Evolutionary conservation across 2,113 vertebrate genomes (phyloP).

Genomic region (Pardalotus punctatus): DNA sequence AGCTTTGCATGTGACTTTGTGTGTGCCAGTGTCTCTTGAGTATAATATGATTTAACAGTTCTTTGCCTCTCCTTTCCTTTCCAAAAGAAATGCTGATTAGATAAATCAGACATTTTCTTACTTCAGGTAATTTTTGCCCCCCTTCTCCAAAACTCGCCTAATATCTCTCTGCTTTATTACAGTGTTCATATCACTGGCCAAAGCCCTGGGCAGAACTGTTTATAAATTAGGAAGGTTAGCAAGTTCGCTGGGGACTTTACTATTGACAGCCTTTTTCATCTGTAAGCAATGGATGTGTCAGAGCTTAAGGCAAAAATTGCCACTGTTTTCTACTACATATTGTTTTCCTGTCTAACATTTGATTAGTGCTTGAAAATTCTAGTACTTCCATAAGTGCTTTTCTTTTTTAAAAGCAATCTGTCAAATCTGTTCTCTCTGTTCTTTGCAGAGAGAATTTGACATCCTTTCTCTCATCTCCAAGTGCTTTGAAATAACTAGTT

Average conservation of each 20-base stretch:
- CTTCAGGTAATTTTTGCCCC: neutral
- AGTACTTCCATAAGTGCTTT: neutral
- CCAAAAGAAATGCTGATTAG: neutral
- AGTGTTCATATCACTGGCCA: neutral
- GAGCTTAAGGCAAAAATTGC: neutral
- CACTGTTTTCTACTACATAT: neutral
- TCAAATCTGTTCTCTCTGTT: conserved; percentile 41
- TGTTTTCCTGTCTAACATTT: neutral
- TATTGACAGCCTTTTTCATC: neutral
- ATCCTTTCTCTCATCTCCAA: conserved; percentile 19
- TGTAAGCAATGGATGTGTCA: neutral
- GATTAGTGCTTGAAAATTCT: conserved; percentile 17
- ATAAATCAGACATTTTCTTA: neutral
- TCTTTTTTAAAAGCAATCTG: conserved; percentile 24
- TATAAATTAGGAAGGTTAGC: neutral
- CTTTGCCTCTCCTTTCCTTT: neutral
- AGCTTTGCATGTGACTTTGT: conserved; percentile 4
- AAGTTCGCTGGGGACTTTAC: neutral
- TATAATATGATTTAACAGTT: neutral
- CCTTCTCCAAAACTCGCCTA: rapidly evolving
- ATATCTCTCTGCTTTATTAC: neutral
- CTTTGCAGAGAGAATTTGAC: conserved; percentile 15
- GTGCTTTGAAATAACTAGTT: conserved; percentile 20
- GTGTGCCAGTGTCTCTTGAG: neutral
- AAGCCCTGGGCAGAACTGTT: neutral